A percentile compares a stretch with the other conserved stretches of the same genome.
phyloP scores from a whole-genome alignment of 37 sponge, comb jelly and placozoan genomes.

The Geodia barretti region DNA sequence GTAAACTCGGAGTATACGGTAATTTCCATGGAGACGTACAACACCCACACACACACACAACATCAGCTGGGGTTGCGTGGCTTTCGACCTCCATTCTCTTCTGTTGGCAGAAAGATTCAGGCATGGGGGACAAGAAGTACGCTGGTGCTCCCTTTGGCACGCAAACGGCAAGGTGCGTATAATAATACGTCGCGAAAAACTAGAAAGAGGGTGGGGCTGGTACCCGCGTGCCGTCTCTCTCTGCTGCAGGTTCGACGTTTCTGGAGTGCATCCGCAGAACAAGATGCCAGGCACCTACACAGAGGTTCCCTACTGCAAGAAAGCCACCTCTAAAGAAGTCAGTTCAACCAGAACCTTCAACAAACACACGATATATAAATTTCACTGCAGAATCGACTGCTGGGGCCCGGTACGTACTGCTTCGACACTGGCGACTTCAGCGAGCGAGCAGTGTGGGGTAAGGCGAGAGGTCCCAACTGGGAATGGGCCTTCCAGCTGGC shows the following conservation, averaged over 20 bases:
- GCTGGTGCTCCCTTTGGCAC: constrained; percentile 92
- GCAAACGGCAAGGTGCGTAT: constrained; percentile 86
- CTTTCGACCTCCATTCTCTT: too few species aligned
- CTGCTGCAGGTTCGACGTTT: constrained; percentile 84
- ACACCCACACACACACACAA: background rate
- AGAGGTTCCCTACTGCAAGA: constrained; percentile 94
- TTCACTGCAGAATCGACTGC: constrained; percentile 46
- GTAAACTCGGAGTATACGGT: background rate
- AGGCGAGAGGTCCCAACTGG: constrained; percentile 88
- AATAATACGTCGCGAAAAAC: too few species aligned
- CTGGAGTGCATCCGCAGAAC: constrained; percentile 91
- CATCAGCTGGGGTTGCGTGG: too few species aligned
- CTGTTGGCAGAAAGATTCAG: too few species aligned
- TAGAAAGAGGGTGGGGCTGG: background rate
- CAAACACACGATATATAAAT: too few species aligned
- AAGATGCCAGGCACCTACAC: constrained; percentile 96
- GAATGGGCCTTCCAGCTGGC: constrained; percentile 67
- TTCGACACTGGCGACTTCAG: constrained; percentile 79
- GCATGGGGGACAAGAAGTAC: constrained; percentile 76
- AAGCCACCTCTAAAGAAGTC: constrained; percentile 77
- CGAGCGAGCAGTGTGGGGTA: constrained; percentile 34
- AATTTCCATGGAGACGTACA: background rate
- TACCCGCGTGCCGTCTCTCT: background rate
- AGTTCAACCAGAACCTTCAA: too few species aligned
- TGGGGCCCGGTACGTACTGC: constrained; percentile 92